phyloP scores from a whole-genome alignment of 2,888 invertebrate genomes.

The Pteria penguin region DNA sequence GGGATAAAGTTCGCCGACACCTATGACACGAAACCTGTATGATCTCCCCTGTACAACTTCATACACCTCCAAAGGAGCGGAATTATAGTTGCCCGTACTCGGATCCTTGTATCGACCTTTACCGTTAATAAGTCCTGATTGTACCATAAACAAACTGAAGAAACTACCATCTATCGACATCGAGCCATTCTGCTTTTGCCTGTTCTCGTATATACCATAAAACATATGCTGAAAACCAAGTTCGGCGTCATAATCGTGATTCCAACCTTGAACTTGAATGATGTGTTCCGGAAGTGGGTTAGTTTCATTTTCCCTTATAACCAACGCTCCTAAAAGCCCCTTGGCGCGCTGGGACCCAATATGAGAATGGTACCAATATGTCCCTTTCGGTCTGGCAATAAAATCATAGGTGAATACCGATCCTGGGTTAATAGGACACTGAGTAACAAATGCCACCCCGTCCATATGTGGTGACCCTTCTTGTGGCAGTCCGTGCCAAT shows the following conservation, averaged over 20 bases:
- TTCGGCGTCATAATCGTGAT: slow-evolving; percentile 52
- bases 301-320: slow-evolving; percentile 38
- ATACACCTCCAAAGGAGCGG: slow-evolving; percentile 56
- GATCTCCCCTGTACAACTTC: slow-evolving; percentile 41
- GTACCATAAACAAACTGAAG: slow-evolving; percentile 39
- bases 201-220: slow-evolving; percentile 42
- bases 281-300: slow-evolving; percentile 43
- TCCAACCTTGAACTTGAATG: slow-evolving; percentile 56
- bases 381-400: slow-evolving; percentile 35
- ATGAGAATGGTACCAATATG: slow-evolving; percentile 64
- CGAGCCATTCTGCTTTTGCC: slow-evolving; percentile 18
- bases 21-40: slow-evolving; percentile 66
- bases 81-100: slow-evolving; percentile 42
- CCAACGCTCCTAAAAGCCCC: slow-evolving; percentile 57
- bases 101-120: slow-evolving; percentile 49
- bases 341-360: slow-evolving; percentile 52
- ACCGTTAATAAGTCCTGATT: slow-evolving; percentile 60
- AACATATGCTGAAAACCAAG: slow-evolving; percentile 38
- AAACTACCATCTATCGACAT: slow-evolving; percentile 34
- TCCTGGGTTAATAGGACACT: slow-evolving; percentile 62
- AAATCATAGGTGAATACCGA: slow-evolving; percentile 60
- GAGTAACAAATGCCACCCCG: slow-evolving; percentile 63
- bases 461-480: slow-evolving; percentile 63
- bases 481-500: slow-evolving; percentile 73
- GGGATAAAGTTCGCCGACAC: slow-evolving; percentile 58